phyloP scores from a whole-genome alignment of 2,888 invertebrate species.

The Priocnemis perturbator region DNA sequence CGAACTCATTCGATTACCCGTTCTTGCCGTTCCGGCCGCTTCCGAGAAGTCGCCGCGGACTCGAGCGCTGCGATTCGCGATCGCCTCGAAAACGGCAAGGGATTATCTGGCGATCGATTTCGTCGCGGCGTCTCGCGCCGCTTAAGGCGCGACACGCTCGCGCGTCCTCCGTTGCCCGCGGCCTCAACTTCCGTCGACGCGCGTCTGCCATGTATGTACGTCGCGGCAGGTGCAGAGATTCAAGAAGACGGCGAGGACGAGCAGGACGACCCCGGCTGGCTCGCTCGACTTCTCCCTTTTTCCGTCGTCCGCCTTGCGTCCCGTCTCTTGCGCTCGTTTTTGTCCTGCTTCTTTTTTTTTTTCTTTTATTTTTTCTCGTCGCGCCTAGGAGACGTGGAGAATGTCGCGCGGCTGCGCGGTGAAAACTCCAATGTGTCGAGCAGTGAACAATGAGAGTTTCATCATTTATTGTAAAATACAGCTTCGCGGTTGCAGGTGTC shows the following conservation, averaged over 20 bases:
- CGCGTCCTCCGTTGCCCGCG: constrained; percentile 58
- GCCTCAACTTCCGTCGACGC: constrained; percentile 55
- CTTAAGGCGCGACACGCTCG: constrained; percentile 57
- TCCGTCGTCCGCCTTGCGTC: constrained; percentile 40
- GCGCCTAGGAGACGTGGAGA: too few relatives aligned
- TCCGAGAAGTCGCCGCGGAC: too few relatives aligned
- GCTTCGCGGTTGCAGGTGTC: too few relatives aligned
- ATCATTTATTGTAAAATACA: too few relatives aligned
- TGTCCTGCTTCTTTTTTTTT: constrained; percentile 6
- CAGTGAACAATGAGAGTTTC: too few relatives aligned
- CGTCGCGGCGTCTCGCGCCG: constrained; percentile 45
- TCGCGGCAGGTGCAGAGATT: constrained; percentile 65
- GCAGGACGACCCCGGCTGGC: constrained; percentile 55
- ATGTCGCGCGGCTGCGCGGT: too few relatives aligned
- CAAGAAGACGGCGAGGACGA: background rate
- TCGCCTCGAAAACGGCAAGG: constrained; percentile 24
- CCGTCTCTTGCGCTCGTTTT: constrained; percentile 35
- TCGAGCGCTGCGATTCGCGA: constrained; percentile 17
- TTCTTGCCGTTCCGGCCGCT: too few relatives aligned
- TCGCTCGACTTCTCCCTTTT: constrained; percentile 30
- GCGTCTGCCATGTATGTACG: constrained; percentile 70
- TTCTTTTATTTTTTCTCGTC: too few relatives aligned
- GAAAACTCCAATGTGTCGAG: too few relatives aligned
- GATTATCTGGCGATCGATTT: constrained; percentile 52
- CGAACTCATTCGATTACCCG: too few relatives aligned